phyloP scores from a whole-genome alignment of 2,797 vertebrate genomes.

The Eurystomus glaucurus region DNA sequence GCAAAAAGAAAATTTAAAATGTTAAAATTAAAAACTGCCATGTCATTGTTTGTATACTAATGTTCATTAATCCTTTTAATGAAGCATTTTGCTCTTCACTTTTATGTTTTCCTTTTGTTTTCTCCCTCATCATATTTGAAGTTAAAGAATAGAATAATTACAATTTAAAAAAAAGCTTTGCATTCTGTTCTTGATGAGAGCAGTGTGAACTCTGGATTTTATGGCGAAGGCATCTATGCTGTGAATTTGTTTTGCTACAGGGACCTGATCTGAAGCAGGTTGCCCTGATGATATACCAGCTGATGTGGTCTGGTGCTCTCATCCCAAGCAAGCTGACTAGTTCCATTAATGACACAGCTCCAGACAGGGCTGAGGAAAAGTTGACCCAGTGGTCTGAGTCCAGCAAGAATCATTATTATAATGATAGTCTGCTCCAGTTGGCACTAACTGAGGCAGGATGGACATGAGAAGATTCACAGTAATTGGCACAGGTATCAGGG shows the following conservation, averaged over 20 bases:
- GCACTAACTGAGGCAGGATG: neutral
- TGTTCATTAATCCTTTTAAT: neutral
- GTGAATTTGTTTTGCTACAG: neutral
- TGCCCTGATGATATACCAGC: neutral
- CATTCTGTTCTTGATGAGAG: neutral
- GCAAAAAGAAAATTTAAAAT: neutral
- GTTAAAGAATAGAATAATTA: neutral
- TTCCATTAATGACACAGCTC: neutral
- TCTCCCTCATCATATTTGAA: neutral
- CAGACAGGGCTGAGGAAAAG: neutral
- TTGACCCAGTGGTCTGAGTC: neutral
- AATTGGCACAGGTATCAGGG: neutral
- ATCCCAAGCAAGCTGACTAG: neutral
- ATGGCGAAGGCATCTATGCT: neutral
- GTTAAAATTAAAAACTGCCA: neutral
- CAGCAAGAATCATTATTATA: neutral
- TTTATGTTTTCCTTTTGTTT: neutral
- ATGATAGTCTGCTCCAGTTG: neutral
- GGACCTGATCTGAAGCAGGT: neutral
- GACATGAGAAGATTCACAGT: neutral
- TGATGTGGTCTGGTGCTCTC: neutral
- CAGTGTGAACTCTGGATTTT: neutral
- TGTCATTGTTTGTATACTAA: neutral
- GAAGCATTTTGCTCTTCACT: neutral
- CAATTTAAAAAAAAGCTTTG: neutral